phyloP scores from a whole-genome alignment of 2,888 invertebrate species.

The Bembecia ichneumoniformis region DNA sequence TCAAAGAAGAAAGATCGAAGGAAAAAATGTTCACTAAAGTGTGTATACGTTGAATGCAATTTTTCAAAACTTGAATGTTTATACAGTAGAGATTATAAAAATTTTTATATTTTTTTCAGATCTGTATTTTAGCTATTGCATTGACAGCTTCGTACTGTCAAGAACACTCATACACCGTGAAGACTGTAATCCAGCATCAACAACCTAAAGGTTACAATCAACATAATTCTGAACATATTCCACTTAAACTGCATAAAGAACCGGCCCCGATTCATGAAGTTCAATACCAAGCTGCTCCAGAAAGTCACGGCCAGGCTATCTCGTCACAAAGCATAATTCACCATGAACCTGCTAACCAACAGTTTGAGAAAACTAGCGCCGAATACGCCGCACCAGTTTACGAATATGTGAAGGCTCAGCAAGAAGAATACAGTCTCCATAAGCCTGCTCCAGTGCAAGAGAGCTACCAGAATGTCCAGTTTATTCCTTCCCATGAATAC shows the following conservation, averaged over 20 bases:
- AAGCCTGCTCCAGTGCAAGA: constrained; percentile 22
- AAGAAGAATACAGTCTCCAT: constrained; percentile 6
- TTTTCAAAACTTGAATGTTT: not conserved
- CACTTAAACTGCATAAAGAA: constrained; percentile 27
- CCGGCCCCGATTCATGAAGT: constrained; percentile 34
- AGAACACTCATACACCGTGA: constrained; percentile 36
- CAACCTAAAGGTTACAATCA: constrained; percentile 35
- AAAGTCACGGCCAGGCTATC: constrained; percentile 25
- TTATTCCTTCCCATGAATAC: not conserved
- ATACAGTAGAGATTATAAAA: not conserved
- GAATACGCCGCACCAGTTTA: constrained; percentile 38
- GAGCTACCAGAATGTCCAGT: constrained; percentile 21
- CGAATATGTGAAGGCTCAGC: constrained; percentile 30
- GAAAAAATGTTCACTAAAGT: constrained; percentile 55
- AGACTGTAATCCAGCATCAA: constrained; percentile 31
- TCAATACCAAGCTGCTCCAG: constrained; percentile 15
- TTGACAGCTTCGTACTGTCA: constrained; percentile 32
- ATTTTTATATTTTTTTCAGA: constrained; percentile 28
- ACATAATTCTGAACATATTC: constrained; percentile 28
- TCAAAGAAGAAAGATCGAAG: constrained; percentile 55
- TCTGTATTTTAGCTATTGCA: constrained; percentile 33
- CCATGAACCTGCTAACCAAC: constrained; percentile 28
- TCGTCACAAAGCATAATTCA: constrained; percentile 41
- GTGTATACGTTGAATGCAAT: constrained; percentile 19
- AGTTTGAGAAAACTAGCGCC: constrained; percentile 33